These are phyloP conservation scores for Zaprionus capensis DNA, from an alignment of 1,140 invertebrate species.

Conservation along the genomic window DNA sequence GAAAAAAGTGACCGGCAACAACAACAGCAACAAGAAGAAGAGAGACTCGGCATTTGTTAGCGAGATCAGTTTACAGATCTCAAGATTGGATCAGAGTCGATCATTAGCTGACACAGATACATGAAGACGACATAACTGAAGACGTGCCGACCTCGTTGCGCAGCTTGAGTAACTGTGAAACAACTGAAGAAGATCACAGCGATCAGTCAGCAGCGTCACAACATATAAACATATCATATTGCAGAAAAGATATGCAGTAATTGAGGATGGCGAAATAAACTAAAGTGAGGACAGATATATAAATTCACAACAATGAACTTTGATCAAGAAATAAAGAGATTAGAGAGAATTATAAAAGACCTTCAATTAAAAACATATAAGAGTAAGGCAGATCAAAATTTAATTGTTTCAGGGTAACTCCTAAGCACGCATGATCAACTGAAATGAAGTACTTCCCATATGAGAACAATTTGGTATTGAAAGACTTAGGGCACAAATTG, in stretches of 20 bases:
- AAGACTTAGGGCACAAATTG: slow-evolving; percentile 27
- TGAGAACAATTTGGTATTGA: not conserved
- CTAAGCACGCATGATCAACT: not conserved
- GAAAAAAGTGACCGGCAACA: slow-evolving; percentile 1
- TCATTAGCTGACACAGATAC: slow-evolving; percentile 3
- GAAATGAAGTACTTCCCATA: not conserved
- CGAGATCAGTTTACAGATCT: slow-evolving; percentile 19
- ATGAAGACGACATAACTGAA: not conserved
- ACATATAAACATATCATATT: not conserved
- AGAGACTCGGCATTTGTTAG: slow-evolving; percentile 4
- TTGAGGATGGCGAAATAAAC: not conserved
- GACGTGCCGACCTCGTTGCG: slow-evolving; percentile 16
- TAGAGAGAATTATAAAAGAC: not conserved
- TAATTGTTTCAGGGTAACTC: not conserved
- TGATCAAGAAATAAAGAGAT: not conserved
- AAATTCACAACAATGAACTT: not conserved
- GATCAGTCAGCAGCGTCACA: not conserved
- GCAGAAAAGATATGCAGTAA: not conserved
- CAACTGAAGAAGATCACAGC: not conserved
- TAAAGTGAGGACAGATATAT: not conserved
- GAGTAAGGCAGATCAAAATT: not conserved
- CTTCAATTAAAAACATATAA: not conserved
- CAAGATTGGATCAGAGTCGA: slow-evolving; percentile 21
- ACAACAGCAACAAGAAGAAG: not conserved
- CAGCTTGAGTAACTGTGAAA: slow-evolving; percentile 18